Evolutionary conservation across 2,888 invertebrate species (phyloP), one percentile per base, ranked within the genome.

Genomic region (Himalopsyche tibetana): DNA sequence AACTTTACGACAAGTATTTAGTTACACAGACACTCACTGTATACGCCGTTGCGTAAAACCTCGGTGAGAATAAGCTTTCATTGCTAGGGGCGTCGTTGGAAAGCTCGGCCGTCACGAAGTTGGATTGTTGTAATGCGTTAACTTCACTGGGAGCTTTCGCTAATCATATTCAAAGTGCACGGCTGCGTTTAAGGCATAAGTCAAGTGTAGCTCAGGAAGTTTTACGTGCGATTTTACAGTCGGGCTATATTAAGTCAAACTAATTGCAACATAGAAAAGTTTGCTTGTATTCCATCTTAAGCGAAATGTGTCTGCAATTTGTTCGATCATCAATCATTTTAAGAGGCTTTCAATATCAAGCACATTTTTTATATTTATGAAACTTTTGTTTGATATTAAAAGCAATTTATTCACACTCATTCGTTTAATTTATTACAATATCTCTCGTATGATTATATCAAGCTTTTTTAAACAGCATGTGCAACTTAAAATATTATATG

Each of bases 121-220:
- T 74, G 74, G 74, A 74, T 74, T 74, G 74, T 74, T 74, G 74
- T 74, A 74, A 74, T 74, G 74, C 74, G 74, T 74, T 74, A 74
- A 74, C 74, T 74, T 74, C 74, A 74, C 74, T 74, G 74, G 19
- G 74, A 74, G 74, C 74, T 74, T 74, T 74, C 74, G 74, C 74
- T 74, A 74, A 74, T 74, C 74, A 74, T 74, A 74, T 74, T 74
- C 74, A 74, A 74, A 74, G 38, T 36, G 74, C 74, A 74, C 74
- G 74, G 74, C 38, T 74, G 74, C 74, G 74, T 74, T 74, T 74
- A 74, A 74, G 74, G 74, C 38, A 74, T 74, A 74, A 74, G 74
- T 74, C 74, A 74, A 28, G 74, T 74, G 74, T 12, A 74, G 38
- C 28, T 74, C 38, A 6, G 4, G 12, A 74, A 74, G 74, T 74